Percentiles rank a stretch among this genome's conserved stretches.
phyloP scores from a whole-genome alignment of 1,140 invertebrate species.

The Solenopsis fugax region DNA sequence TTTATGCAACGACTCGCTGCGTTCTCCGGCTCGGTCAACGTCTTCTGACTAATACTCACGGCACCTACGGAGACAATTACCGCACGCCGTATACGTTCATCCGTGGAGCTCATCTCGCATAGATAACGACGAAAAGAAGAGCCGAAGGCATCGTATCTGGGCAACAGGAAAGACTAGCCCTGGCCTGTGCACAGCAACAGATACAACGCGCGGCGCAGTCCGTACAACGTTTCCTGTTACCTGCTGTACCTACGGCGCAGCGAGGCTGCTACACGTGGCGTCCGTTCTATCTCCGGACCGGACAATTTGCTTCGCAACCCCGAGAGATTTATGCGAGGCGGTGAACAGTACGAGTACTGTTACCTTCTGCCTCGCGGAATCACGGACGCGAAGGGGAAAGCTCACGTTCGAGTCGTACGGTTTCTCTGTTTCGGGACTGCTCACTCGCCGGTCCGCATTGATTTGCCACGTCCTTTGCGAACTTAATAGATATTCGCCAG shows the following conservation, averaged over 20 bases:
- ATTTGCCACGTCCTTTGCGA: neutral
- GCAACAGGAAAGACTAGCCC: conserved; percentile 70
- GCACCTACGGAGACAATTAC: conserved; percentile 84
- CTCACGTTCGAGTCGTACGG: neutral
- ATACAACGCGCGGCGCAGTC: conserved; percentile 53
- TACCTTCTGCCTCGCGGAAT: conserved; percentile 76
- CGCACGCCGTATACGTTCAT: conserved; percentile 83
- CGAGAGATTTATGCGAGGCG: conserved; percentile 81
- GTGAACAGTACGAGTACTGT: conserved; percentile 77
- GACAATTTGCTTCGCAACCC: conserved; percentile 83
- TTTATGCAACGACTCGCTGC: neutral
- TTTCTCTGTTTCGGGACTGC: conserved; percentile 5
- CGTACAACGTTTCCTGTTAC: conserved; percentile 83
- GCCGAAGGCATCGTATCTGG: conserved; percentile 48
- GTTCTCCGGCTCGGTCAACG: conserved; percentile 20
- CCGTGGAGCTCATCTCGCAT: conserved; percentile 78
- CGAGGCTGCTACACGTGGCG: conserved; percentile 72
- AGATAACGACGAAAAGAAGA: conserved; percentile 69
- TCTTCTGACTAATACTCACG: conserved; percentile 62
- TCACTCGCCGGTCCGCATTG: neutral
- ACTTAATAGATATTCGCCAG: neutral
- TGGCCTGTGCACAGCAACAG: conserved; percentile 63
- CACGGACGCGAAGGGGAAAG: conserved; percentile 54
- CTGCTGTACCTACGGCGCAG: conserved; percentile 75
- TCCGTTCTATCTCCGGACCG: conserved; percentile 79